Evolutionary conservation across 2,797 vertebrate genomes (phyloP), one percentile per base, ranked within the genome.

Genomic region (Sternotherus odoratus): DNA sequence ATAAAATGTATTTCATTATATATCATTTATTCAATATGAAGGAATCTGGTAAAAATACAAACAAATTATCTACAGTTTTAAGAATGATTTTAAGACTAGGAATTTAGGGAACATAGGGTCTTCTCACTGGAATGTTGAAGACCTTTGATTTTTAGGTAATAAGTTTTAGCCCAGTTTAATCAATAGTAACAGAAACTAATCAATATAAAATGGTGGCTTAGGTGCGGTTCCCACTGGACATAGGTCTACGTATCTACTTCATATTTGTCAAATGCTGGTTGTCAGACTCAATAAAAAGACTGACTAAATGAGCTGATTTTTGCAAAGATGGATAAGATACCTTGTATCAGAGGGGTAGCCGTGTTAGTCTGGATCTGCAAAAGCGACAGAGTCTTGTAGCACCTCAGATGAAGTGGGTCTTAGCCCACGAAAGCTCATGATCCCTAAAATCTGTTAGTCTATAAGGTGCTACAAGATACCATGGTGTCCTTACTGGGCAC

Each of bases 61-160:
- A 8, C 84, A 85, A 79, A 8, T 60, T 15, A 11, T 87, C 7
- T 91, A 26, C 26, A 21, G 78, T 66, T 51, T 46, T 81, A 54
- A 50, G 56, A 39, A 43, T 51, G 6, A 50, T 92, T 89, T 91
- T 88, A 91, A 88, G 91, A 83, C 49, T 54, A 91, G 77, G 74
- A 93, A 87, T 90, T 24, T 77, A 79, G 33, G 87, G 81, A 75
- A 88, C 89, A 17, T 49, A 66, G 2, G 85, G 26, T 85, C 30
- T 91, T 81, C 5, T 8, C 89, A 83, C 74, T 79, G 26, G 84
- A 95, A 82, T 6, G 85, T 54, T 82, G 86, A 91, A 91, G 3
- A 30, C 93, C 5, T 5, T 48, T 89, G 13, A 13, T 83, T 95
- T 91, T 26, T 92, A 79, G 56, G 12, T 88, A 10, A 7, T 3